Evolutionary conservation across 2,888 invertebrate genomes (phyloP).

Genomic region (Chloroclystis v-ata): DNA sequence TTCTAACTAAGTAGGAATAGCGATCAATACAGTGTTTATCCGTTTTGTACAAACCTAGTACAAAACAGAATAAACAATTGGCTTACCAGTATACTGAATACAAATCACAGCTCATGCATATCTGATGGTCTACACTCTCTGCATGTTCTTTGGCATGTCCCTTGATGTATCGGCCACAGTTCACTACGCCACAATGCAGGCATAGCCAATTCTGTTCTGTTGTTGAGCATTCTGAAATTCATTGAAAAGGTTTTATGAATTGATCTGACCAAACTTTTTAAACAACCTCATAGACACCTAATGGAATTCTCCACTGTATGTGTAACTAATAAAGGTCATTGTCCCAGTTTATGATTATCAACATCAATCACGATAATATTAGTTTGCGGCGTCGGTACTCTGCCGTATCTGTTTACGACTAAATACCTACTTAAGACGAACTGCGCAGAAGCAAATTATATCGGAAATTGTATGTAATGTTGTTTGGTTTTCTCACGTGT

Average conservation of each 20-base stretch:
- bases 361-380: slow-evolving; percentile 7
- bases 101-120: slow-evolving; percentile 87
- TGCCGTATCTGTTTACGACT: slow-evolving; percentile 11
- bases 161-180: slow-evolving; percentile 87
- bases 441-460: slow-evolving; percentile 35
- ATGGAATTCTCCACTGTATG: slow-evolving; percentile 2
- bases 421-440: slow-evolving; percentile 30
- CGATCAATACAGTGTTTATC: no score
- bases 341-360: neutral
- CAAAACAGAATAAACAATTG: neutral
- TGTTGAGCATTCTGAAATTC: slow-evolving; percentile 77
- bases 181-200: slow-evolving; percentile 83
- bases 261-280: no score
- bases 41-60: no score
- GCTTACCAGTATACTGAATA: slow-evolving; percentile 86
- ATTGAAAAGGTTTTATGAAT: neutral
- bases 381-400: neutral
- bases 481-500: no score
- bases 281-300: neutral
- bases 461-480: no score
- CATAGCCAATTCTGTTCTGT: slow-evolving; percentile 87
- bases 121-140: slow-evolving; percentile 79
- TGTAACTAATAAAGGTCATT: neutral
- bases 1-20: no score
- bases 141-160: slow-evolving; percentile 87